Evolutionary conservation across 1,140 invertebrate species (phyloP), one percentile per base, ranked within the genome.

Genomic region (Leptinotarsa defecta): DNA sequence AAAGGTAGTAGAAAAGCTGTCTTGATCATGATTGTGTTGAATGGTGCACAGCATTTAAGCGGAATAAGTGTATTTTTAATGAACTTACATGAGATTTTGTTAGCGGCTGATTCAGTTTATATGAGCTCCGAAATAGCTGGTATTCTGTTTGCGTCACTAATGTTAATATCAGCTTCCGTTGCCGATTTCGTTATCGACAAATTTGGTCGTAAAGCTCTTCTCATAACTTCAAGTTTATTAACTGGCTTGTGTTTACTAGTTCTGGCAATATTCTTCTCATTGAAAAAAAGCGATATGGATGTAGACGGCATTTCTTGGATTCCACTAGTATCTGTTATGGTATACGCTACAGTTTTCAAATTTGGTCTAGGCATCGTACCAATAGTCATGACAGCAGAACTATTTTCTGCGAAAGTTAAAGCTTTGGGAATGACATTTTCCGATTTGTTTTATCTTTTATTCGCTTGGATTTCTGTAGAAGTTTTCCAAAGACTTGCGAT

Each of bases 391-490:
- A 90, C 92, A 81, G 88, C 86, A 20, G 90, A 93, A 85, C 86
- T 92, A n/a, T 91, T 92, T 73, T 89, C 92, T 19, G 86, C 88
- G 3, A 88, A 89, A 80, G 89, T 90, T 3, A 88, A 91, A 80
- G 89, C 81, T 5, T 76, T 81, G 69, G 83, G 82, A 17, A 83
- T 84, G 82, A 80, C 82, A 8, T 76, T 81, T 48, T 77, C 81
- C 0, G 83, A 84, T 74, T 71, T 77, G 1, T 77, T 80, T 52
- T 84, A 83, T 57, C 77, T 83, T 15, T 22, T 81, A 22, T 77
- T 80, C 81, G 91, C 89, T 0, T 92, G 93, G 77, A 68, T 92
- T n/a, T 89, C 93, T 0, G 92, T 92, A 13, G 91, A 91, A 80
- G 88, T 89, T 74, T 94, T 91, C 81, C 79, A 81, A 3, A 80